Base-by-base conservation (phyloP, 1,140 invertebrate species). In the Zaprionus ghesquierei region DNA sequence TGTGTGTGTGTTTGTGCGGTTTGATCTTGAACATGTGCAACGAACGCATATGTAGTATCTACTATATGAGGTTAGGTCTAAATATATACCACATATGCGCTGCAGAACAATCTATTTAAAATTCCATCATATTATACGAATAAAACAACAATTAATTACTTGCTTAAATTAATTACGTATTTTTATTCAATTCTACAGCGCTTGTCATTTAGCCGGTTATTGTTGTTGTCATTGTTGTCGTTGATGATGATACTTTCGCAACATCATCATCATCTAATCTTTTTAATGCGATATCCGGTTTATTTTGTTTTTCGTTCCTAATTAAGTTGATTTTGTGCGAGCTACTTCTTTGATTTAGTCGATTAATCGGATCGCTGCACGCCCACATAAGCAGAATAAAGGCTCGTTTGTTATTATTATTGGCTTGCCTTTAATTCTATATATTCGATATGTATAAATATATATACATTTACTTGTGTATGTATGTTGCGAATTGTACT, bases 171-270 rank as follows among this genome's bases (percentile, higher is more conserved):
- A 72, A 72, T 68, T 72, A 68, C 69, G 69, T 46, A n/a, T n/a
- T n/a, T 68, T 68, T 60, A 72, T 72, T 68, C 38, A 72, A 55
- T 51, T 70, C 59, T 27, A 78, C 33, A 87, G 74, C 81, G 69
- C 59, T 78, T 81, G 81, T 62, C 82, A 86, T 85, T 85, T 81
- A 78, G 82, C 81, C 75, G 74, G 81, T 81, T 85, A 75, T 59
- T 58, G 58, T 66, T 77, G 53, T 41, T 61, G 35, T 53, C 54
- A 29, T 68, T n/a, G n/a, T n/a, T 53, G 35, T 31, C 51, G 44
- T 63, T 59, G 44, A 13, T 71, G 58, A 63, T 46, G 50, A 70
- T 77, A 55, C 41, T 69, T 51, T 53, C 25, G 65, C 66, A 59
- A 58, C 46, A 79, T 76, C 58, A 79, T 63, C 61, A 27, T 68